Base-by-base conservation (phyloP, 2,797 vertebrate species). In the Ispidina picta region DNA sequence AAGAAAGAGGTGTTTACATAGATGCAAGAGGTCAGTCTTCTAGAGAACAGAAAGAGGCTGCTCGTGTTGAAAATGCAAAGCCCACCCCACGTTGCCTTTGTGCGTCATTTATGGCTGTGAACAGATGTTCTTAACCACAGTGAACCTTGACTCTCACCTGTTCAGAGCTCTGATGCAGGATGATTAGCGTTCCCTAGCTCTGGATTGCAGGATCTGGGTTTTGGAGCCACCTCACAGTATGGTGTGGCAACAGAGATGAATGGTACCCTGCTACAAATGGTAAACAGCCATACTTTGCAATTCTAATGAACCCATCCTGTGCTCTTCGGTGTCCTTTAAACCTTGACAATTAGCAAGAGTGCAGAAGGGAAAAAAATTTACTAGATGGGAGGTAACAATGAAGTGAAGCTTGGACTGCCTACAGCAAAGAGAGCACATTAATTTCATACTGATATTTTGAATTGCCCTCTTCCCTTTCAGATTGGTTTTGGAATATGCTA, bases 281-380 rank as follows among this genome's bases (percentile, higher is more conserved):
- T 60, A 73, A 78, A 77, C 59, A 5, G 80, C 0, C 2, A 58
- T 68, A 54, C 10, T 94, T 93, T 93, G 93, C 92, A 95, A 92
- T 94, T 92, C 90, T 95, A 89, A 95, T 93, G 86, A 95, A 58
- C 60, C n/a, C 64, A 74, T 82, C 65, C 83, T 88, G 74, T 89
- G 91, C 74, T 91, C 69, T 86, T 92, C 81, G 29, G 33, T 54
- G 74, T 92, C 91, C 93, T 95, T 88, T 91, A 95, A 92, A 94
- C 68, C 39, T 55, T 68, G 60, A 55, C 56, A 77, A 65, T 89
- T 84, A 95, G 29, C 71, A 60, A 35, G 17, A 82, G 19, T 66
- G 33, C 88, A 92, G 60, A 89, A 81, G 16, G 26, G 9, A 25
- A 11, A 25, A 37, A 82, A 82, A n/a, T 63, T 69, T 83, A 44